Evolutionary conservation across 1,140 invertebrate species (phyloP), one percentile per base, ranked within the genome.

Genomic region (Steinernema khuongi): DNA sequence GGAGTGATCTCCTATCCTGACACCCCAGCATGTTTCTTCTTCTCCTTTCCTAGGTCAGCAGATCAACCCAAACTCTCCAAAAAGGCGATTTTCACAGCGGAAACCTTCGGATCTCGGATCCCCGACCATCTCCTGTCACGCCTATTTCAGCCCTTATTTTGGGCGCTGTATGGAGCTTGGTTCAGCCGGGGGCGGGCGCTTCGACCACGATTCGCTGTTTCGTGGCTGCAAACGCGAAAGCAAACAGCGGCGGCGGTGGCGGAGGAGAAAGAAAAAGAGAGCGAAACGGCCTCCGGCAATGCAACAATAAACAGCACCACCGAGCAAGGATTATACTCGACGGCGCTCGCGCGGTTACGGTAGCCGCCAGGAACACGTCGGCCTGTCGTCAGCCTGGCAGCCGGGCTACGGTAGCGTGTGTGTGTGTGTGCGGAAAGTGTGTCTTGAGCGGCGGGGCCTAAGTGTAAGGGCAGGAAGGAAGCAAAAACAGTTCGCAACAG

Each of bases 261-360:
- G 36, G 36, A 26, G 4, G 50, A 60, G 50, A 60, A 60, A 60
- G 50, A 60, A 60, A 60, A 60, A n/a, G n/a, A n/a, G 26, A 26
- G 26, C 11, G 11, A 26, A 11, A 60, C 14, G 26, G 50, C 50
- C 50, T 60, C 50, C 50, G 50, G 50, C 50, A 26, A 60, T 60
- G 50, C 50, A 60, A 60, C 50, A 60, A 60, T 60, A 60, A 60
- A 60, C 50, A 60, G 50, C 50, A 60, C 11, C 36, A 41, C 50
- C 50, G 50, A 60, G 50, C 50, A 60, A 60, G 50, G 50, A 60
- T 60, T 60, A 60, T 60, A 60, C 50, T 60, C 50, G 50, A 60
- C 26, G 26, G 50, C 14, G 26, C 26, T 14, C 50, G 50, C 50
- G n/a, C 7, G 36, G n/a, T 7, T 41, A 41, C 36, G 36, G 36